Percentiles rank a stretch among this genome's conserved stretches.
These are phyloP conservation scores for Paramormyrops hopkinsi DNA, from an alignment of 2,797 vertebrate species.

Conservation along the genomic window DNA sequence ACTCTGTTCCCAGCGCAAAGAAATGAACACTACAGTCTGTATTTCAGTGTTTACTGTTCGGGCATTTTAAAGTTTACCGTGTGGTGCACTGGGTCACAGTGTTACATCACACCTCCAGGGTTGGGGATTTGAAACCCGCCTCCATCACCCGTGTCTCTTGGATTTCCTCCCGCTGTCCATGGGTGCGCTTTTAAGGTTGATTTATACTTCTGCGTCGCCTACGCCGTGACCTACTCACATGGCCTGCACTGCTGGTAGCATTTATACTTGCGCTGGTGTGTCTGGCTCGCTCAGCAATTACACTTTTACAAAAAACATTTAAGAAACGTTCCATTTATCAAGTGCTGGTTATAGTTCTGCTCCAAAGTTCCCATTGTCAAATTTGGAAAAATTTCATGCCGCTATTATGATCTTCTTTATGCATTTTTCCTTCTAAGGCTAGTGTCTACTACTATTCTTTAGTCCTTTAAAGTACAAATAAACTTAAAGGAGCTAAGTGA, in stretches of 20 bases:
- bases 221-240: not conserved
- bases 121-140: not conserved
- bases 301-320: not conserved
- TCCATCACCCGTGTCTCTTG: not conserved
- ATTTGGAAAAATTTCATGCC: not conserved
- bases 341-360: not conserved
- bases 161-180: not conserved
- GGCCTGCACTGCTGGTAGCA: not conserved
- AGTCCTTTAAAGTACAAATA: not conserved
- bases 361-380: not conserved
- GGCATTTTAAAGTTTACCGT: not conserved
- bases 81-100: not conserved
- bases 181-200: not conserved
- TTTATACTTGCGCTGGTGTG: not conserved
- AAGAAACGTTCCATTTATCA: not conserved
- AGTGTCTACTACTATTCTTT: not conserved
- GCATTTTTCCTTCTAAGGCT: not conserved
- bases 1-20: not conserved
- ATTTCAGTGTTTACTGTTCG: not conserved
- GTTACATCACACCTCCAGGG: not conserved
- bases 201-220: not conserved
- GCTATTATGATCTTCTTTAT: not conserved
- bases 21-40: not conserved
- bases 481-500: not conserved
- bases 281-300: not conserved